Base-by-base conservation (phyloP, 2,113 vertebrate species). In the Epinephelus lanceolatus region DNA sequence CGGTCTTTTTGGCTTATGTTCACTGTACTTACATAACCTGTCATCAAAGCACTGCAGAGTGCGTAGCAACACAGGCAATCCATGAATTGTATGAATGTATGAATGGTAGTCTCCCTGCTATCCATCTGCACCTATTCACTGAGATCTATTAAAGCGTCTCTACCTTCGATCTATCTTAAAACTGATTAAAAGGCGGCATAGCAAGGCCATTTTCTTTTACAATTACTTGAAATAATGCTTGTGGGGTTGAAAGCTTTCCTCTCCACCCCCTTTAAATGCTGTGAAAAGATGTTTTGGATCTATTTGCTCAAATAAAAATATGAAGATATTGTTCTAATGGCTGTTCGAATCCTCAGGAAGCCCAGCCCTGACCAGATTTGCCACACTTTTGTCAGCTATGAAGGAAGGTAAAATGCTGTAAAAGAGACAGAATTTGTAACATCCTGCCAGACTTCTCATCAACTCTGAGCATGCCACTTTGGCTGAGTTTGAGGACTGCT, bases 11-110 rank as follows among this genome's bases (percentile, higher is more conserved):
- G 56, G 74, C 80, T 82, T 60, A 69, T 71, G 78, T 76, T 88
- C 63, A 56, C 66, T 79, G 63, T 80, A 85, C 79, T 94, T 93
- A 91, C 79, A 74, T 92, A 95, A 93, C 66, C 30, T 27, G 4
- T 68, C 57, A 27, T 83, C 85, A 76, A 69, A 83, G 71, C 62
- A 27, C 27, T 37, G 67, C 47, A 33, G 65, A 61, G 37, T 40
- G 60, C n/a, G 40, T 6, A 60, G 74, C 37, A 78, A 87, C 78
- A 88, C 61, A 21, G 37, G 57, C 27, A 73, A 49, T 61, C 37
- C 27, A 52, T 47, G 30, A 51, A 60, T 25, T 74, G 17, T 13
- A 45, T 76, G 37, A 42, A 65, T 69, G 19, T 40, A 65, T 81
- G 68, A 82, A 80, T 76, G 52, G 49, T 21, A 25, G 51, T 47